Base-by-base conservation (phyloP, 2,888 invertebrate species). In the Melipona beecheii region DNA sequence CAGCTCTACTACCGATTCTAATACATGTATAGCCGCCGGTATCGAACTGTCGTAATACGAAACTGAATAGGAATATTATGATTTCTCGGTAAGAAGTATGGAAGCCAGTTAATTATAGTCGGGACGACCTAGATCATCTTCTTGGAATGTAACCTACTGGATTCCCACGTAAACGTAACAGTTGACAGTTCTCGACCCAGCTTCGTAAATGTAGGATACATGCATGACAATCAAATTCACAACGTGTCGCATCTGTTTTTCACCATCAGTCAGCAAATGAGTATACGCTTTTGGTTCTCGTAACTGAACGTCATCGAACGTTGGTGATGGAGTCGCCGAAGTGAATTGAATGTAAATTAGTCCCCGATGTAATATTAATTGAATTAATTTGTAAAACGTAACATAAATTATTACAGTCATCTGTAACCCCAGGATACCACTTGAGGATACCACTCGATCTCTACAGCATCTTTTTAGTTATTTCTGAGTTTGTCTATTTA, bases 101-200 rank as follows among this genome's bases (percentile, higher is more conserved):
- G 75, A 73, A 85, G 79, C 75, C 70, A 65, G 76, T 71, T 66
- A 75, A 66, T 82, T 88, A 82, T 84, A 86, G 70, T 74, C 68
- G 56, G 83, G 73, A 84, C 88, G 87, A 89, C 89, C 90, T 88
- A 90, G 89, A 90, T 92, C 86, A 90, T 87, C 87, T 92, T 91
- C 91, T 85, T 79, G 85, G 91, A 91, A 92, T 77, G 80, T 77
- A 86, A 90, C 86, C 87, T 80, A 89, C 71, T 83, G 70, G 73
- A 82, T 81, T 27, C 43, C 43, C 52, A 24, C 49, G 49, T 74
- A 50, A 75, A 77, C 74, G 31, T 75, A 64, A 64, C 66, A 75
- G 76, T 65, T 75, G 60, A 50, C 54, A 60, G 72, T 70, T 65
- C 66, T 31, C 58, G 21, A 21, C 36, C 36, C 13, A 74, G 72